Percentiles rank a stretch among this genome's conserved stretches.
phyloP scores from a whole-genome alignment of 2,113 vertebrate species.

The Scalopus aquaticus region DNA sequence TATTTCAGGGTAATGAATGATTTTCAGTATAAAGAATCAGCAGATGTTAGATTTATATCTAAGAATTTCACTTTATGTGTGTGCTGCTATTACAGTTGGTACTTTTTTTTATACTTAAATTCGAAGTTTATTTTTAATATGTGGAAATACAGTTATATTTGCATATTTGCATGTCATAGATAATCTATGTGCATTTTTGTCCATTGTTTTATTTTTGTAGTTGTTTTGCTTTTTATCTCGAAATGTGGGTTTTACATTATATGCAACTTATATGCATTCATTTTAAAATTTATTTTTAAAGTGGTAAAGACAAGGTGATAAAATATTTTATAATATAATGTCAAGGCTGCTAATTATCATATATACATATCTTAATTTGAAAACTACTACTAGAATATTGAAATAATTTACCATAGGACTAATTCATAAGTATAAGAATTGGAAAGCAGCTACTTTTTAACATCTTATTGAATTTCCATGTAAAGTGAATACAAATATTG shows the following conservation, averaged over 20 bases:
- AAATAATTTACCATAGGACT: not conserved
- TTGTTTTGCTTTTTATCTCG: not conserved
- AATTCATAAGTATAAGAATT: not conserved
- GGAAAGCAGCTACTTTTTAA: not conserved
- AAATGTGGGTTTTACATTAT: not conserved
- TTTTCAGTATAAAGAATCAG: no score
- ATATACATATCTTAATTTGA: conserved; percentile 24
- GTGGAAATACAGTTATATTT: no score
- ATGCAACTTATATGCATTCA: not conserved
- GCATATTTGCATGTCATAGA: not conserved
- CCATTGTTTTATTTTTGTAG: not conserved
- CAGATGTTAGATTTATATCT: no score
- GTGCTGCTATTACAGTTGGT: no score
- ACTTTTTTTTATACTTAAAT: no score
- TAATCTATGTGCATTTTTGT: not conserved
- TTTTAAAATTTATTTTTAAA: conserved; percentile 2
- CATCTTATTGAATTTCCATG: not conserved
- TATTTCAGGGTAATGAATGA: not conserved
- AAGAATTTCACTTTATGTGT: no score
- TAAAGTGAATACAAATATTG: not conserved
- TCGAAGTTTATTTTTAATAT: no score
- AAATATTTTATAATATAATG: not conserved
- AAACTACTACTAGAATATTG: not conserved
- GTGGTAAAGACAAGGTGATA: not conserved
- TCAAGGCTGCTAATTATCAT: not conserved